Evolutionary conservation across 92 coral and sea anemone genomes (phyloP).

Genomic region (Virgularia gustaviana): DNA sequence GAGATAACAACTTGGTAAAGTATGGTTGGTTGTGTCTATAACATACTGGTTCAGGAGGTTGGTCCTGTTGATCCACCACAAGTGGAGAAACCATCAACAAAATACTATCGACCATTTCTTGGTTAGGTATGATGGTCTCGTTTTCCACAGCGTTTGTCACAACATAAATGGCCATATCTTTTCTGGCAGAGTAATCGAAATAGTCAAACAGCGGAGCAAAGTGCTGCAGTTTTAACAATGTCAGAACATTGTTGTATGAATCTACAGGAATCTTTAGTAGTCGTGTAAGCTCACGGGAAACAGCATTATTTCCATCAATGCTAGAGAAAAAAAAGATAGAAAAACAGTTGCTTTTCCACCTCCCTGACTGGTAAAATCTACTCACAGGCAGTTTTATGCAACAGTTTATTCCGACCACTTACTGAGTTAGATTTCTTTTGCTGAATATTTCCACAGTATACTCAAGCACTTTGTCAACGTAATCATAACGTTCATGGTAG

Average conservation of each 20-base stretch:
- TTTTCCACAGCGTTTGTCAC: constrained; percentile 89
- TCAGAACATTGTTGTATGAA: constrained; percentile 82
- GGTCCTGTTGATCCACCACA: constrained; percentile 92
- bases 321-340: constrained; percentile 38
- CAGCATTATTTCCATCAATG: constrained; percentile 91
- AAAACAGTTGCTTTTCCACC: background rate
- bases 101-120: constrained; percentile 84
- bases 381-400: background rate
- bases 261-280: constrained; percentile 91
- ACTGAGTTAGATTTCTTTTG: constrained; percentile 74
- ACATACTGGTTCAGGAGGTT: constrained; percentile 88
- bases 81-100: constrained; percentile 77
- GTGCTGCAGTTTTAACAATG: constrained; percentile 72
- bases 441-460: constrained; percentile 82
- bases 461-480: constrained; percentile 92
- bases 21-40: too few relatives aligned
- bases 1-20: background rate
- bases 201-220: constrained; percentile 83
- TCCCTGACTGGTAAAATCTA: background rate
- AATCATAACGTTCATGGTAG: constrained; percentile 91
- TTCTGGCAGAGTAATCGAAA: constrained; percentile 77
- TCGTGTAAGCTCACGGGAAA: constrained; percentile 82
- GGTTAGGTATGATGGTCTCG: constrained; percentile 73
- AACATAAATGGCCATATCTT: constrained; percentile 87
- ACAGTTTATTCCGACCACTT: constrained; percentile 28